A percentile compares a stretch with the other conserved stretches of the same genome.
Conservation (phyloP, 2,113 vertebrate species). For the Capreolus pygargus region DNA sequence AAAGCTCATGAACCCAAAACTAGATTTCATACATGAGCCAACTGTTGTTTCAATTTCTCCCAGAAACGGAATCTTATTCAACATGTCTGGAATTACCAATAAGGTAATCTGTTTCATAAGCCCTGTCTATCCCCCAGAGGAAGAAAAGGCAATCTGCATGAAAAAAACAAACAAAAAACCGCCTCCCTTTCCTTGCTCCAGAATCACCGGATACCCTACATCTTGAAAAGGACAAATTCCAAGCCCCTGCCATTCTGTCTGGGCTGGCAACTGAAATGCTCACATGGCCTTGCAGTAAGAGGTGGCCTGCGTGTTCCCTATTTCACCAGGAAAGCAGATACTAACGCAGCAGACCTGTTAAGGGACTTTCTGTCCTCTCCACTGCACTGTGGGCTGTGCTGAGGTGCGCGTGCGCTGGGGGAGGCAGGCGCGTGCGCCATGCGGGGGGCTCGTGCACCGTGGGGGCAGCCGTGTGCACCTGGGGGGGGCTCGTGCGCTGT, state of each 20-base stretch:
- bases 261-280: neutral
- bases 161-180: rapidly evolving
- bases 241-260: neutral
- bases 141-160: neutral
- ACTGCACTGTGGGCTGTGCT: no score
- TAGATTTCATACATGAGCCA: neutral
- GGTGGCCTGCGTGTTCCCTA: neutral
- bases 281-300: neutral
- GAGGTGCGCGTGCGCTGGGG: no score
- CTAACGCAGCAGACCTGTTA: neutral
- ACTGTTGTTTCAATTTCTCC: neutral
- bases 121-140: neutral
- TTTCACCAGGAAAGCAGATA: neutral
- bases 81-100: neutral
- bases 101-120: neutral
- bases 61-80: neutral
- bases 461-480: no score
- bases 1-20: neutral
- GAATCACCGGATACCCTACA: neutral
- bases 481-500: rapidly evolving
- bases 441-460: no score
- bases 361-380: no score
- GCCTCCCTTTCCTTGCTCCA: neutral
- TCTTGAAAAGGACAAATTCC: neutral
- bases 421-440: no score